Percentiles rank a stretch among this genome's conserved stretches.
Conservation (phyloP, 2,888 invertebrate genomes). For the Lymantria dispar region DNA sequence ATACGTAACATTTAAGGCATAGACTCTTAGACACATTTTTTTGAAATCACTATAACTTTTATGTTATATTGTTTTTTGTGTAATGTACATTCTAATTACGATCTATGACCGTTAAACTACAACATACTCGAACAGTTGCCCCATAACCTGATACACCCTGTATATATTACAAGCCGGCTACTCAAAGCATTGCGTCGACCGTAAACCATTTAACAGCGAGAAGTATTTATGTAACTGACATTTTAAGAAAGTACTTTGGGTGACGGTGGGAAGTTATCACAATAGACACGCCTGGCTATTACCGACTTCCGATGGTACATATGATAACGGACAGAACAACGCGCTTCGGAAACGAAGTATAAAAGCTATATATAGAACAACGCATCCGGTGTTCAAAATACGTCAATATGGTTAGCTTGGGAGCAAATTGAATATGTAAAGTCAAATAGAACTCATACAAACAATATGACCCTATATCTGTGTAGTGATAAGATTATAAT, state of each 20-base stretch:
- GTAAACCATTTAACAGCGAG: neutral
- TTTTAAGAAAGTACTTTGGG: slow-evolving; percentile 9
- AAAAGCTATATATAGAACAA: slow-evolving; percentile 27
- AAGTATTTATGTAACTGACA: slow-evolving; percentile 5
- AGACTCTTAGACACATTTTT: no score
- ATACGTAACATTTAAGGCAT: no score
- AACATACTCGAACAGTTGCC: no score
- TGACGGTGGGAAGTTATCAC: slow-evolving; percentile 11
- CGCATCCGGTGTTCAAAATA: slow-evolving; percentile 22
- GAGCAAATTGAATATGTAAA: slow-evolving; percentile 1
- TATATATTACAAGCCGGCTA: no score
- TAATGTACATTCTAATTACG: no score
- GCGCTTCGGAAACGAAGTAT: slow-evolving; percentile 12
- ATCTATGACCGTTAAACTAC: no score
- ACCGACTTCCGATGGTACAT: neutral
- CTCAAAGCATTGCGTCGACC: neutral
- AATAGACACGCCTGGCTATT: neutral
- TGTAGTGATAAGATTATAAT: no score
- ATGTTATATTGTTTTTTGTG: no score
- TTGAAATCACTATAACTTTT: no score
- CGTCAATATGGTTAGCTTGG: slow-evolving; percentile 14
- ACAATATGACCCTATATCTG: no score
- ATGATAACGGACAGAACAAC: slow-evolving; percentile 4
- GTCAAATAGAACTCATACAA: neutral
- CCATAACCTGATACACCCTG: no score